These are phyloP conservation scores for Nysson spinosus DNA, from an alignment of 2,888 invertebrate species.

Conservation along the genomic window DNA sequence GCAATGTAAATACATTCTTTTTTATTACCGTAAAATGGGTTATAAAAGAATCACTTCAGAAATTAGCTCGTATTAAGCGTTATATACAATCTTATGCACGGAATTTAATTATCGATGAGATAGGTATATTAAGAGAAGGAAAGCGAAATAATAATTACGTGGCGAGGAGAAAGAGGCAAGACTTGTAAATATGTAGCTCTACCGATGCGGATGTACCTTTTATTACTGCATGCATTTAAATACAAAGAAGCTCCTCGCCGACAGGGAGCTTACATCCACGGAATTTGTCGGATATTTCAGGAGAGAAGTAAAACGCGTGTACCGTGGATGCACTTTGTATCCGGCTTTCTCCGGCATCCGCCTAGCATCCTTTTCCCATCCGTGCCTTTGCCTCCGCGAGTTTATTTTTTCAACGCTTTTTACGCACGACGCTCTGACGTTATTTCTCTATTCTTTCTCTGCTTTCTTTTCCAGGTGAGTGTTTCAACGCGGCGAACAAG, in stretches of 20 bases:
- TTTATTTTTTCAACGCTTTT: slow-evolving; percentile 20
- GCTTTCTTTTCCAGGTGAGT: slow-evolving; percentile 60
- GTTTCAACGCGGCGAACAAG: slow-evolving; percentile 22
- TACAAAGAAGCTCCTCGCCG: slow-evolving; percentile 55
- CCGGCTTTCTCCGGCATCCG: neutral
- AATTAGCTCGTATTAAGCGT: no score
- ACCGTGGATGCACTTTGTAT: slow-evolving; percentile 26
- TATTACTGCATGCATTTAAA: slow-evolving; percentile 60
- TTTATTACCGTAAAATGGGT: no score
- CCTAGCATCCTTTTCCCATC: neutral
- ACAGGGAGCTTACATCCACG: slow-evolving; percentile 35
- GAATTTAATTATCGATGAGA: neutral
- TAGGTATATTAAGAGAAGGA: neutral
- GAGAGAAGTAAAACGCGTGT: slow-evolving; percentile 40
- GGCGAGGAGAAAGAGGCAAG: slow-evolving; percentile 21
- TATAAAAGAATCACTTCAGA: no score
- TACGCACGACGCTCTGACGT: slow-evolving; percentile 23
- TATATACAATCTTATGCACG: no score
- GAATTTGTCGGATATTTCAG: slow-evolving; percentile 55
- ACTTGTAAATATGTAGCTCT: slow-evolving; percentile 29
- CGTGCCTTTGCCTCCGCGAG: neutral
- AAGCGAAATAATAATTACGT: slow-evolving; percentile 4
- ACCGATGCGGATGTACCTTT: slow-evolving; percentile 58
- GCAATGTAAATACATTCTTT: no score
- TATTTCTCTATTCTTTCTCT: slow-evolving; percentile 34